Evolutionary conservation across 2,888 invertebrate genomes (phyloP).

Genomic region (Pyrrhosoma nymphula): DNA sequence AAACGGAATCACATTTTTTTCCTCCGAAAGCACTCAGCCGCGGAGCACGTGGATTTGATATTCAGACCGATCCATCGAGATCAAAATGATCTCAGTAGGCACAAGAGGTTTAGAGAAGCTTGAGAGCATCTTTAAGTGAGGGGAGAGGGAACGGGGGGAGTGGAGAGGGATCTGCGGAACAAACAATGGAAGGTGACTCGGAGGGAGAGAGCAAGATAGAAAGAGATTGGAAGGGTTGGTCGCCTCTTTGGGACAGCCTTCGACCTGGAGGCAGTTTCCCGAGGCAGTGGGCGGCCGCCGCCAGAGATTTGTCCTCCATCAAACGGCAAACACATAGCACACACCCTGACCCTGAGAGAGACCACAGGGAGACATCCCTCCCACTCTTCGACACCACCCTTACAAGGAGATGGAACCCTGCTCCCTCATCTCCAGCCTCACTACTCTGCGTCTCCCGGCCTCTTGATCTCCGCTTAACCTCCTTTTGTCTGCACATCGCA

Average conservation of each 20-base stretch:
- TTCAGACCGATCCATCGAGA: not conserved
- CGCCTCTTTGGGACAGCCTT: too few relatives aligned
- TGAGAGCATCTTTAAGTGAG: not conserved
- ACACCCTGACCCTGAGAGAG: too few relatives aligned
- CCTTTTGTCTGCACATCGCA: conserved; percentile 45
- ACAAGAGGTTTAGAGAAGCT: not conserved
- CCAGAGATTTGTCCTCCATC: too few relatives aligned
- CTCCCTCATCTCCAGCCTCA: not conserved
- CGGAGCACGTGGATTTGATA: not conserved
- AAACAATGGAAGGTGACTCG: too few relatives aligned
- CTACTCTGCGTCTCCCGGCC: not conserved
- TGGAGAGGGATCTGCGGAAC: not conserved
- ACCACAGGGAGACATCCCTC: not conserved
- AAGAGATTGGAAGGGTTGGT: too few relatives aligned
- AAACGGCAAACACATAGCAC: too few relatives aligned
- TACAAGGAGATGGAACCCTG: not conserved
- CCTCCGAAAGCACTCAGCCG: not conserved
- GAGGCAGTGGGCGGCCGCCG: too few relatives aligned
- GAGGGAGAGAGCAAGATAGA: too few relatives aligned
- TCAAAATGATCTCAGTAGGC: not conserved
- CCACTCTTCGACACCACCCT: not conserved
- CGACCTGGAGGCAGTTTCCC: too few relatives aligned
- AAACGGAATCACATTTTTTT: not conserved
- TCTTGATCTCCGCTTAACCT: conserved; percentile 50
- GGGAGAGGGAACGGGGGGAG: not conserved